A percentile compares a stretch with the other conserved stretches of the same genome.
phyloP scores from a whole-genome alignment of 2,888 invertebrate species.

The Ennomos erosarius region DNA sequence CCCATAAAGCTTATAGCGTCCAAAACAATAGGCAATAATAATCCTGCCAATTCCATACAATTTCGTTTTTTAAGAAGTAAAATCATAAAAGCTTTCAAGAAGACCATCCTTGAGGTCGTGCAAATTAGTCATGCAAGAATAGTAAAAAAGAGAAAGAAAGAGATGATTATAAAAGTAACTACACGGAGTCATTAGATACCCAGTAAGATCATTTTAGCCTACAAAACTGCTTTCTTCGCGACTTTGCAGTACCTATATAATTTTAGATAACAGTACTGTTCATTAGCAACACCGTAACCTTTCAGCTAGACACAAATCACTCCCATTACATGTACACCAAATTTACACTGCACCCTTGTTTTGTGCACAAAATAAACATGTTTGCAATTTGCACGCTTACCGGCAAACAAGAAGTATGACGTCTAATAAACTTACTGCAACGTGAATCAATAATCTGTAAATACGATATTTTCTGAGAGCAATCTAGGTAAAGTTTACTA shows the following conservation, averaged over 20 bases:
- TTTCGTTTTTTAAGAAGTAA: no score
- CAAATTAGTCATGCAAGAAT: conserved; percentile 19
- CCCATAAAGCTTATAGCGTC: conserved; percentile 2
- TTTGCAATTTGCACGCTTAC: conserved; percentile 69
- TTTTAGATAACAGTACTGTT: conserved; percentile 3
- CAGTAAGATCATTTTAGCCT: not conserved
- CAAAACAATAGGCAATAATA: not conserved
- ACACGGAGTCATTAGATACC: not conserved
- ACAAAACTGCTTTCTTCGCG: no score
- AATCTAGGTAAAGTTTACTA: conserved; percentile 17
- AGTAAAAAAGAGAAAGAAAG: no score
- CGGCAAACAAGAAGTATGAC: conserved; percentile 71
- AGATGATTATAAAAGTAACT: not conserved
- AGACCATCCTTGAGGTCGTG: conserved; percentile 8
- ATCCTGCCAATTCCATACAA: no score
- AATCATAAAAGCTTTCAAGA: not conserved
- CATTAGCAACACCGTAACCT: conserved; percentile 3
- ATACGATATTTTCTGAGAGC: conserved; percentile 43
- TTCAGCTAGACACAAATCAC: not conserved
- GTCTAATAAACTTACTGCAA: conserved; percentile 78
- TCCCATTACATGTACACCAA: conserved; percentile 1
- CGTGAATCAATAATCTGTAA: conserved; percentile 78
- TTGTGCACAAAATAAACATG: conserved; percentile 38
- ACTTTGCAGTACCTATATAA: not conserved
- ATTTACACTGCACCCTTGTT: conserved; percentile 27